Base-by-base conservation (phyloP, 2,888 invertebrate genomes). In the Synanthedon andrenaeformis region DNA sequence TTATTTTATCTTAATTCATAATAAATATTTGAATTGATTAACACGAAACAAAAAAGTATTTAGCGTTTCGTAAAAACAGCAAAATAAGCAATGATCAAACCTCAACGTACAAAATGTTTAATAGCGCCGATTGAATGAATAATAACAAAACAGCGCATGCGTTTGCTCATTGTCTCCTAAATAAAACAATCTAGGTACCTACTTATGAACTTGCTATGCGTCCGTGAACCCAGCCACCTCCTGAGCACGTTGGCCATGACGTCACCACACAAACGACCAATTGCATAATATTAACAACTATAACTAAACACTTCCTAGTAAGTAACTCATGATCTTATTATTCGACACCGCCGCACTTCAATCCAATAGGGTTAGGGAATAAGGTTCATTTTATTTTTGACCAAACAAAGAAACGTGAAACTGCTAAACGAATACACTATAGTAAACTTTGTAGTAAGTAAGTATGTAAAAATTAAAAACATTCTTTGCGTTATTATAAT, bases 241-340 rank as follows among this genome's bases (percentile, higher is more conserved):
- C 63, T 60, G 55, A 61, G 64, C 59, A 58, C 52, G 42, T 56
- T 49, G 49, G 51, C 51, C 59, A 51, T 81, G 80, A 82, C 82
- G 83, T 83, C 82, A 83, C 58, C 69, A 53, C 61, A 65, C 65
- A 71, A 74, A 74, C 75, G 67, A 67, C 70, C 79, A 80, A 76
- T 82, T 83, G 82, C 83, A 83, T 82, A 82, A 82, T 69, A 76
- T 76, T 79, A 72, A 69, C 65, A 59, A 65, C 64, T 62, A 61
- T 42, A 57, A 42, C 42, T 45, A 52, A 58, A 58, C 55, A 57
- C 62, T 61, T 64, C 63, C 62, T 60, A 57, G 56, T 55, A 54
- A 57, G 56, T 55, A 54, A 42, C 41, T 35, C 35, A 10, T 35
- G 10, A 35, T 8, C 35, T 35, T 35, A 35, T 49, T 52, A 54